Conservation (phyloP, 1,140 invertebrate species). For the Babylonia areolata region DNA sequence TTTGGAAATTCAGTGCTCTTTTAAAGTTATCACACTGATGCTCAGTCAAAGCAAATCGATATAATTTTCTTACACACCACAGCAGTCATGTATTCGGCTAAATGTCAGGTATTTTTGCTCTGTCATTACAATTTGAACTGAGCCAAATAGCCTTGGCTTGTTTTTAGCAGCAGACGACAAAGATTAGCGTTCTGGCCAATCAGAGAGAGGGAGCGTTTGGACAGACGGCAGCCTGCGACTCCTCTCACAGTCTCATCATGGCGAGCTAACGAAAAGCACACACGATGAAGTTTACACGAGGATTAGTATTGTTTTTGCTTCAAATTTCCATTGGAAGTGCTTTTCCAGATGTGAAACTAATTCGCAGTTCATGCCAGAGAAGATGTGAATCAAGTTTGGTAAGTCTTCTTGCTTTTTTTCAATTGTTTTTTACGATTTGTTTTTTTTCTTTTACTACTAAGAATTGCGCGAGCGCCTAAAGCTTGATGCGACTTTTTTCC, state of each 20-base stretch:
- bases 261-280: slow-evolving; percentile 37
- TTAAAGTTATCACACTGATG: neutral
- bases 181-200: slow-evolving; percentile 28
- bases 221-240: slow-evolving; percentile 15
- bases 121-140: neutral
- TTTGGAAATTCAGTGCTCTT: neutral
- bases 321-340: slow-evolving; percentile 29
- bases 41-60: neutral
- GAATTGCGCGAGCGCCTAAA: too few species aligned
- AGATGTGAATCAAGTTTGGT: slow-evolving; percentile 45
- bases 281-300: slow-evolving; percentile 29
- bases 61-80: too few species aligned
- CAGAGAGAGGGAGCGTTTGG: slow-evolving; percentile 13
- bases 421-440: neutral
- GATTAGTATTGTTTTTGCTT: slow-evolving; percentile 31
- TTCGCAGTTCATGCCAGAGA: slow-evolving; percentile 36
- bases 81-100: too few species aligned
- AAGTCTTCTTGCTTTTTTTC: slow-evolving; percentile 25
- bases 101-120: too few species aligned
- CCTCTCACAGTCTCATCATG: slow-evolving; percentile 48
- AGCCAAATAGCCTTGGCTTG: neutral
- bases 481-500: too few species aligned
- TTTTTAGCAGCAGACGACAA: slow-evolving; percentile 35
- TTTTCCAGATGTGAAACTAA: slow-evolving; percentile 32
- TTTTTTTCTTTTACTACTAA: neutral